phyloP scores from a whole-genome alignment of 2,888 invertebrate genomes.

The Chloroclystis v-ata region DNA sequence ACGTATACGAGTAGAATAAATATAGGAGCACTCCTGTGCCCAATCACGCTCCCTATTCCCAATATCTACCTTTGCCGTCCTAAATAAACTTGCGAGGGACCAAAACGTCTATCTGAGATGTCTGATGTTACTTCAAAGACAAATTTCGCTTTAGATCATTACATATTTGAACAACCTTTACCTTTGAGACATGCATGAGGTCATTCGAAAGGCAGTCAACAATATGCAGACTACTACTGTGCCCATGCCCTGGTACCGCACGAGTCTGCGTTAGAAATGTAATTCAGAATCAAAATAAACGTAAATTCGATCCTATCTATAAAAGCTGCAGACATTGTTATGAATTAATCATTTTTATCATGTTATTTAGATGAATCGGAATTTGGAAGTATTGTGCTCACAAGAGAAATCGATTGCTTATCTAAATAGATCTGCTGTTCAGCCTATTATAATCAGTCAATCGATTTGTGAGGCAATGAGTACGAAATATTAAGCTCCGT shows the following conservation, averaged over 20 bases:
- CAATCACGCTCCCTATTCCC: conserved; percentile 60
- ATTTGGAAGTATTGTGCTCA: neutral
- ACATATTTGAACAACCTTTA: conserved; percentile 9
- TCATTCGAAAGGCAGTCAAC: conserved; percentile 5
- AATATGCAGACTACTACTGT: too few relatives aligned
- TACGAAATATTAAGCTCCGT: conserved; percentile 52
- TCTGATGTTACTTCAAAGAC: conserved; percentile 12
- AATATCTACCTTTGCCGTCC: conserved; percentile 52
- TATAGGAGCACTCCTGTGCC: conserved; percentile 48
- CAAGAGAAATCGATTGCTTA: conserved; percentile 13
- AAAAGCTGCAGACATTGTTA: conserved; percentile 2
- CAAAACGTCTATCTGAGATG: conserved; percentile 43
- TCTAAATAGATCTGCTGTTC: conserved; percentile 17
- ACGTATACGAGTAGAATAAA: conserved; percentile 67
- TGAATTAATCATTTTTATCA: conserved; percentile 1
- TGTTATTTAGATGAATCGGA: conserved; percentile 16
- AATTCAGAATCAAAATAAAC: too few relatives aligned
- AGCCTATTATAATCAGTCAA: conserved; percentile 5
- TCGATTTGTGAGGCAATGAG: conserved; percentile 21
- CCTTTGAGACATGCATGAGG: conserved; percentile 3
- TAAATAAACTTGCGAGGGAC: conserved; percentile 57
- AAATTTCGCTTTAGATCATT: conserved; percentile 13
- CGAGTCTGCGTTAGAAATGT: too few relatives aligned
- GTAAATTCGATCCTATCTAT: neutral
- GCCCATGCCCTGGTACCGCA: too few relatives aligned